These are phyloP conservation scores for Glaucidium brasilianum DNA, from an alignment of 2,113 vertebrate species.

Conservation along the genomic window DNA sequence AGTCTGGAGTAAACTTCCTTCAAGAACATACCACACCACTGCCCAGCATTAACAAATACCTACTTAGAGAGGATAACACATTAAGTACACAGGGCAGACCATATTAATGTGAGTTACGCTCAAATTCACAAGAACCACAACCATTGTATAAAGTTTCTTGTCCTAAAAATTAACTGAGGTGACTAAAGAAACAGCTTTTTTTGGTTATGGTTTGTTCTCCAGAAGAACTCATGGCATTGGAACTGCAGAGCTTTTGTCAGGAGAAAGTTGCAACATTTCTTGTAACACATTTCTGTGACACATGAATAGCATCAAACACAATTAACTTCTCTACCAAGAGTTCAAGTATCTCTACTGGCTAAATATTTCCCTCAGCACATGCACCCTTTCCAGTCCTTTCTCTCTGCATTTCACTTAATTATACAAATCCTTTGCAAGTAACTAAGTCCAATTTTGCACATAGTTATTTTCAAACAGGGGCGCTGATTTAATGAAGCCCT, in stretches of 20 bases:
- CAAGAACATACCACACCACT: not conserved
- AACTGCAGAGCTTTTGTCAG: not conserved
- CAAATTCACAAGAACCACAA: not conserved
- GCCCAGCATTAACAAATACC: conserved; percentile 26
- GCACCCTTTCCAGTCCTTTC: not conserved
- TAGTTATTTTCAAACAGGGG: not conserved
- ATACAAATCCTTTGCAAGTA: too few species aligned
- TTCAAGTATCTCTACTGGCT: not conserved
- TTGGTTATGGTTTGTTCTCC: not conserved
- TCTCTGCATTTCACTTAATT: not conserved
- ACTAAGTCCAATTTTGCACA: not conserved
- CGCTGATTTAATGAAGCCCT: not conserved
- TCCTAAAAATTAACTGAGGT: not conserved
- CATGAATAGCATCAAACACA: not conserved
- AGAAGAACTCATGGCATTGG: rapidly evolving
- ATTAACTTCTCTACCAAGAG: not conserved
- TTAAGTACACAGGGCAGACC: not conserved
- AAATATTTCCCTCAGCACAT: rapidly evolving
- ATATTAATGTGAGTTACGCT: not conserved
- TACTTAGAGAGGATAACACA: conserved; percentile 14
- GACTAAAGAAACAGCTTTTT: not conserved
- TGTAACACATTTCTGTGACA: not conserved
- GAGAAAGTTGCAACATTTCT: not conserved
- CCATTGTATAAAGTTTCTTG: not conserved
- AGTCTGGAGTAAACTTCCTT: not conserved